These are phyloP conservation scores for Saxidomus purpurata DNA, from an alignment of 1,140 invertebrate species.

Conservation along the genomic window DNA sequence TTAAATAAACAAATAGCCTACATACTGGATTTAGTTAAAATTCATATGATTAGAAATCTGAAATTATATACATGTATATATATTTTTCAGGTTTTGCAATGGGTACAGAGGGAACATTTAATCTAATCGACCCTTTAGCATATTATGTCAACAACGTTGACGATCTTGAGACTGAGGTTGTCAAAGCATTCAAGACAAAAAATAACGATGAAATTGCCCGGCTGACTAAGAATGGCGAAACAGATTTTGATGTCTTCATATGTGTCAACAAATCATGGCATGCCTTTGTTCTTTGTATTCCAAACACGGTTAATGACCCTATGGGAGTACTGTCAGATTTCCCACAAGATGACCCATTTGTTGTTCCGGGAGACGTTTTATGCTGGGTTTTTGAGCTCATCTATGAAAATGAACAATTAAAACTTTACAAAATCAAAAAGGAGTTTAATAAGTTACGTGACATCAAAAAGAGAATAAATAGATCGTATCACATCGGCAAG, in stretches of 20 bases:
- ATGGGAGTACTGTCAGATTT: not conserved
- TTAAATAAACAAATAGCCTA: too few relatives aligned
- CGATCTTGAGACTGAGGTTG: constrained; percentile 53
- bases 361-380: not conserved
- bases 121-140: constrained; percentile 52
- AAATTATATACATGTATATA: too few relatives aligned
- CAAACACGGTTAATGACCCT: not conserved
- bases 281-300: constrained; percentile 62
- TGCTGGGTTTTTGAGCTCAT: constrained; percentile 46
- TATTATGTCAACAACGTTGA: constrained; percentile 64
- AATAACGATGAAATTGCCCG: constrained; percentile 1
- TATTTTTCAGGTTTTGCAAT: not conserved
- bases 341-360: constrained; percentile 42
- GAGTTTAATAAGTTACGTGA: constrained; percentile 28
- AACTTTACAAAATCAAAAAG: constrained; percentile 56
- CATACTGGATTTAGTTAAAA: too few relatives aligned
- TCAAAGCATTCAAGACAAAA: constrained; percentile 44
- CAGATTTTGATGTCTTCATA: constrained; percentile 63
- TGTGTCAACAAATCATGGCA: constrained; percentile 68
- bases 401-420: constrained; percentile 58
- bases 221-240: not conserved
- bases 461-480: constrained; percentile 51
- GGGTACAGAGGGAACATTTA: constrained; percentile 42
- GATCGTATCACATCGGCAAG: constrained; percentile 50
- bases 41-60: too few relatives aligned